A percentile compares a stretch with the other conserved stretches of the same genome.
These are phyloP conservation scores for Marcusenius ussheri DNA, from an alignment of 2,113 vertebrate species.

Conservation along the genomic window DNA sequence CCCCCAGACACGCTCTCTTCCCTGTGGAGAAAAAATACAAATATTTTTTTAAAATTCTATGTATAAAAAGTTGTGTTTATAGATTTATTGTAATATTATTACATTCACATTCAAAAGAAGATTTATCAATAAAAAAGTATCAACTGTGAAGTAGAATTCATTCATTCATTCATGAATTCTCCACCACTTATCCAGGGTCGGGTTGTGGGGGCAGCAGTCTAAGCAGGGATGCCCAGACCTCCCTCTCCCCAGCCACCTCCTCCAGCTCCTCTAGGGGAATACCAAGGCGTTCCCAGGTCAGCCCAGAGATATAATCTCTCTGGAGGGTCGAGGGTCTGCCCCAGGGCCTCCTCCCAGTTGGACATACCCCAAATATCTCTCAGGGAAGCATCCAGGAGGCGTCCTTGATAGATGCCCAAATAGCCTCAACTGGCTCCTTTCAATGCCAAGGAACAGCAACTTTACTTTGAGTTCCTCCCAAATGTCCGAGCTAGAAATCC, in stretches of 20 bases:
- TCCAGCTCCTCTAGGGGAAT: background rate
- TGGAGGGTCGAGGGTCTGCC: background rate
- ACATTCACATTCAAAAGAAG: background rate
- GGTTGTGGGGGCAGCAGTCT: background rate
- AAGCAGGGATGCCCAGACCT: background rate
- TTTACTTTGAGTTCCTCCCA: background rate
- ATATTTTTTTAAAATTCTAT: conserved; percentile 1
- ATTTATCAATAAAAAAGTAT: background rate
- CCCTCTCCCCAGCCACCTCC: background rate
- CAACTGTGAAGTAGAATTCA: background rate
- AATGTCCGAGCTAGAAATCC: background rate
- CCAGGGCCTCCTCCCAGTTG: background rate
- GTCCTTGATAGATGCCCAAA: background rate
- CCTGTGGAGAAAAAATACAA: conserved; percentile 44
- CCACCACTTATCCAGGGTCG: background rate
- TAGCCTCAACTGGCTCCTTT: background rate
- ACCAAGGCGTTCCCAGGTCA: background rate
- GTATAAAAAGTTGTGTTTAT: background rate
- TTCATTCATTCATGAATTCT: background rate
- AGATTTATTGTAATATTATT: background rate
- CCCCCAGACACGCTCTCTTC: conserved; percentile 65
- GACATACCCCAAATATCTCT: background rate
- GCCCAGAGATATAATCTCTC: background rate
- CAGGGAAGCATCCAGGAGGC: background rate
- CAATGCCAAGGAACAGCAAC: background rate